A percentile compares a stretch with the other conserved stretches of the same genome.
These are phyloP conservation scores for Tachycineta bicolor DNA, from an alignment of 2,113 vertebrate species.

Conservation along the genomic window DNA sequence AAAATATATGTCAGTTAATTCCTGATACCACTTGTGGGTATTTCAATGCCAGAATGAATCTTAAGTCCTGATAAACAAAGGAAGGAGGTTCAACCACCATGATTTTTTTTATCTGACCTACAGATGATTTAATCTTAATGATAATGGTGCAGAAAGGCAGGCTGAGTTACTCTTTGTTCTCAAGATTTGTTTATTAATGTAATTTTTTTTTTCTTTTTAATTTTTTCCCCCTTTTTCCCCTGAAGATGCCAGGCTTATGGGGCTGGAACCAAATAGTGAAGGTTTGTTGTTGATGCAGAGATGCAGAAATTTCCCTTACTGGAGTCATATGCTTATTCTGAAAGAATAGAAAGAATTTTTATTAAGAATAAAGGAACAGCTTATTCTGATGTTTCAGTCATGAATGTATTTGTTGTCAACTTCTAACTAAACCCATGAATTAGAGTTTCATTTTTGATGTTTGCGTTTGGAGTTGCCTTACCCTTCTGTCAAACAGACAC, in stretches of 20 bases:
- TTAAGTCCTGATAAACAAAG: not conserved
- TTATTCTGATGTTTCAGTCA: not conserved
- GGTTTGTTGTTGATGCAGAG: not conserved
- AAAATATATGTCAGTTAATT: not conserved
- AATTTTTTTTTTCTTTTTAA: not conserved
- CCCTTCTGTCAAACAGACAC: not conserved
- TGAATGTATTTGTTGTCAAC: not conserved
- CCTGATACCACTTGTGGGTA: not conserved
- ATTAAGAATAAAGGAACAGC: not conserved
- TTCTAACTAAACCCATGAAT: not conserved
- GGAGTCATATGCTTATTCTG: not conserved
- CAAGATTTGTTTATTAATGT: not conserved
- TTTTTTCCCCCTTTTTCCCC: fast-evolving
- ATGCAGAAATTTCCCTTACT: not conserved
- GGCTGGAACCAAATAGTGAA: not conserved
- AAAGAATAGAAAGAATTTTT: not conserved
- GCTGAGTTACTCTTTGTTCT: not conserved
- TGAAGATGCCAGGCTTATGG: not conserved
- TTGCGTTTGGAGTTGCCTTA: not conserved
- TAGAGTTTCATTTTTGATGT: not conserved
- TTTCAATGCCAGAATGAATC: not conserved
- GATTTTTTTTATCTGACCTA: not conserved
- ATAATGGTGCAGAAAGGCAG: not conserved
- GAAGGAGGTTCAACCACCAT: not conserved
- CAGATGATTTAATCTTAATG: not conserved